These are phyloP conservation scores for Heteromormyrus szaboi DNA, from an alignment of 2,797 vertebrate genomes.

Conservation along the genomic window DNA sequence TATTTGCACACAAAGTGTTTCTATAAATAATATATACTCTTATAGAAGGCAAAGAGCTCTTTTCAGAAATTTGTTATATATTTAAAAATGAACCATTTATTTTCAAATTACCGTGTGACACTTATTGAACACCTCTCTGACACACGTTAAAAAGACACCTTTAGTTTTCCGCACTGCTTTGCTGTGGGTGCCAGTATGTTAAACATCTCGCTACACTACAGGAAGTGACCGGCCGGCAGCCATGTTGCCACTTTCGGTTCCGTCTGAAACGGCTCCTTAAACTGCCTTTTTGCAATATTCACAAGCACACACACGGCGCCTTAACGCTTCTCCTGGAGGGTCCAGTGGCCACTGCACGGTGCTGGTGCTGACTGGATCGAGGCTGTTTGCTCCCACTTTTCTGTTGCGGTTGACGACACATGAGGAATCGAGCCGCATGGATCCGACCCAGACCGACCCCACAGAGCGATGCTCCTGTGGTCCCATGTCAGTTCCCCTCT, in stretches of 20 bases:
- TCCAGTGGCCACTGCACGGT: conserved; percentile 81
- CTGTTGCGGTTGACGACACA: conserved; percentile 99
- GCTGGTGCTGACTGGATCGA: conserved; percentile 95
- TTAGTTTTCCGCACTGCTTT: background rate
- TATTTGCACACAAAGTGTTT: background rate
- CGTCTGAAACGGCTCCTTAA: background rate
- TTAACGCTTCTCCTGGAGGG: background rate
- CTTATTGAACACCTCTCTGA: background rate
- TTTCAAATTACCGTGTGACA: background rate
- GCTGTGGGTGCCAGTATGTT: background rate
- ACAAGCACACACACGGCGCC: background rate
- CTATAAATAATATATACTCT: background rate
- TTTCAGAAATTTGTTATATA: background rate
- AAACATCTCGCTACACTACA: background rate
- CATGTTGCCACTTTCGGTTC: background rate
- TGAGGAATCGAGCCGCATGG: conserved; percentile 95
- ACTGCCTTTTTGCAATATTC: background rate
- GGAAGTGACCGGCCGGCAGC: background rate
- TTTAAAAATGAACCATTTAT: background rate
- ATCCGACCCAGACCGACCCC: conserved; percentile 75
- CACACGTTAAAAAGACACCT: background rate
- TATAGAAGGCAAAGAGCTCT: background rate
- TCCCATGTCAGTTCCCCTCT: background rate
- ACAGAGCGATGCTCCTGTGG: background rate
- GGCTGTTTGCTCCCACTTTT: conserved; percentile 99